Evolutionary conservation across 2,888 invertebrate species (phyloP).

Genomic region (Aproaerema taeniolella): DNA sequence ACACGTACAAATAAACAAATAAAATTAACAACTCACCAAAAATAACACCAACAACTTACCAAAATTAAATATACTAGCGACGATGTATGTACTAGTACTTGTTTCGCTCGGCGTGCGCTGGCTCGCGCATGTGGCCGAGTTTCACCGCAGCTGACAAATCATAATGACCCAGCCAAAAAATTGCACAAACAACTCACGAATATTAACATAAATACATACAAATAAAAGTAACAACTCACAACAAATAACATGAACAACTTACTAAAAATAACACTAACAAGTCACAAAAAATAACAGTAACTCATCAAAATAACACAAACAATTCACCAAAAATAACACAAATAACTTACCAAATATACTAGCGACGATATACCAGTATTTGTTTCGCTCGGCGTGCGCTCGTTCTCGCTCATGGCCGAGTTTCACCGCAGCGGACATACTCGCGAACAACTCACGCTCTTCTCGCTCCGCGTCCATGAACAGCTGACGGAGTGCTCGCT

Average conservation of each 20-base stretch:
- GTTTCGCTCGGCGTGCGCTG: slow-evolving; percentile 87
- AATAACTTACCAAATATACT: slow-evolving; percentile 72
- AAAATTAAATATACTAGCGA: slow-evolving; percentile 82
- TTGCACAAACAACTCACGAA: too few relatives aligned
- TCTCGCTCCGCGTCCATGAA: slow-evolving; percentile 82
- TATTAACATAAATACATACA: too few relatives aligned
- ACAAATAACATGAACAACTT: too few relatives aligned
- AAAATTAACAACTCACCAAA: too few relatives aligned
- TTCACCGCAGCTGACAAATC: slow-evolving; percentile 87
- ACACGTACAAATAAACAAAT: too few relatives aligned
- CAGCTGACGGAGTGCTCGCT: slow-evolving; percentile 77
- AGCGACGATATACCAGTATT: slow-evolving; percentile 89
- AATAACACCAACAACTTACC: slow-evolving; percentile 36
- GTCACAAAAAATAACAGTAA: too few relatives aligned
- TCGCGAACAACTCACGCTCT: slow-evolving; percentile 86
- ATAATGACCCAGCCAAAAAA: too few relatives aligned
- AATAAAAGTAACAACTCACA: too few relatives aligned
- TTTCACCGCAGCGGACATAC: slow-evolving; percentile 85
- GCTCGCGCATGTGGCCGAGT: slow-evolving; percentile 89
- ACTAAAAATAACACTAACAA: too few relatives aligned
- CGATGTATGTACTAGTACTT: slow-evolving; percentile 91
- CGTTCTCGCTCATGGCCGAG: slow-evolving; percentile 90
- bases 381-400: slow-evolving; percentile 88
- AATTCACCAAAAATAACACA: too few relatives aligned
- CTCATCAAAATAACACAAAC: too few relatives aligned